Evolutionary conservation across 2,888 invertebrate genomes (phyloP).

Genomic region (Macrosoma leucophasiata): DNA sequence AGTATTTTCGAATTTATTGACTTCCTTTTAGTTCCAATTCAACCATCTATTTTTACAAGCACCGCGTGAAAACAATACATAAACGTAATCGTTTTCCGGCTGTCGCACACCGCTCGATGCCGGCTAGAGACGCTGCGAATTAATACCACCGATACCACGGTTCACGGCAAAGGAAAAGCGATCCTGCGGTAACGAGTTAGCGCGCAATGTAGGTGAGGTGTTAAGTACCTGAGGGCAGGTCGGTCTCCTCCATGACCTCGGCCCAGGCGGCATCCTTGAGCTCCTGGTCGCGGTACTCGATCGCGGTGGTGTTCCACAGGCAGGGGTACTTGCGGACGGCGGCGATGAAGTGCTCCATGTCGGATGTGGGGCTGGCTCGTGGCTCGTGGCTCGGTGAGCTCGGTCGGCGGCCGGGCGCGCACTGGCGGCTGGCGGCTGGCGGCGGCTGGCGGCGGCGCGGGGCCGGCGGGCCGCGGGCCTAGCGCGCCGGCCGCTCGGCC

Average conservation of each 20-base stretch:
- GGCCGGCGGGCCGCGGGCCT: slow-evolving; percentile 29
- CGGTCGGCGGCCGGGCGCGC: slow-evolving; percentile 27
- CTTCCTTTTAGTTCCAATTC: too few relatives aligned
- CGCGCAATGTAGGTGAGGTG: too few relatives aligned
- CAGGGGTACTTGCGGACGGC: slow-evolving; percentile 65
- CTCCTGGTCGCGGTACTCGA: slow-evolving; percentile 70
- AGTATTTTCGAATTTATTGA: too few relatives aligned
- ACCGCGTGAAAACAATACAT: too few relatives aligned
- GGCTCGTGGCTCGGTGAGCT: slow-evolving; percentile 26
- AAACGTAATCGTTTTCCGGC: too few relatives aligned
- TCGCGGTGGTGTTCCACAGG: slow-evolving; percentile 66
- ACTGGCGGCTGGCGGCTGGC: slow-evolving; percentile 23
- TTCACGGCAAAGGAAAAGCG: too few relatives aligned
- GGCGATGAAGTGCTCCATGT: slow-evolving; percentile 65
- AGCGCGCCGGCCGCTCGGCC: slow-evolving; percentile 21
- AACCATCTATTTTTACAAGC: too few relatives aligned
- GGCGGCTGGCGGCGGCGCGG: slow-evolving; percentile 30
- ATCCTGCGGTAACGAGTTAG: too few relatives aligned
- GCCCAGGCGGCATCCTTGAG: slow-evolving; percentile 69
- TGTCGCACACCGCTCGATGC: too few relatives aligned
- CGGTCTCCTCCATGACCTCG: slow-evolving; percentile 66
- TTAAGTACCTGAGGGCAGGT: slow-evolving; percentile 62
- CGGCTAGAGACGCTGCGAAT: too few relatives aligned
- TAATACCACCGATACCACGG: too few relatives aligned
- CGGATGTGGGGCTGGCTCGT: slow-evolving; percentile 24